Percentiles rank a stretch among this genome's conserved stretches.
These are phyloP conservation scores for Galagoides demidoff DNA, from an alignment of 2,797 vertebrate genomes.

Conservation along the genomic window DNA sequence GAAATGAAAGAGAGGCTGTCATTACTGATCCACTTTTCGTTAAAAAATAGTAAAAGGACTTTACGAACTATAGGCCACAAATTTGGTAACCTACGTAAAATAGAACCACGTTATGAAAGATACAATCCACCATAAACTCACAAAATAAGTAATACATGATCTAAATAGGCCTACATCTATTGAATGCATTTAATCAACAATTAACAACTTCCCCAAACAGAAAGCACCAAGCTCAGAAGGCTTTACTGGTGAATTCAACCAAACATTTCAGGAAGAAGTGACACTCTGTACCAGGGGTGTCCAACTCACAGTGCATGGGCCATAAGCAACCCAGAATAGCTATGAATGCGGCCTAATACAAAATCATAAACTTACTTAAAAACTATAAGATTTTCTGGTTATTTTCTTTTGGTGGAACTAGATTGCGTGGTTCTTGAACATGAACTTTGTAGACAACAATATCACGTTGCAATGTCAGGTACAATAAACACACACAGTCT, in stretches of 20 bases:
- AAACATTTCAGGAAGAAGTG: neutral
- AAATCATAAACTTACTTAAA: too few relatives aligned
- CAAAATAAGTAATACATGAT: neutral
- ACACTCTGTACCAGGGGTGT: neutral
- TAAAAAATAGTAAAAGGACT: neutral
- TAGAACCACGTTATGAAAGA: neutral
- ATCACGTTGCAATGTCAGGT: too few relatives aligned
- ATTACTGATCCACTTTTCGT: neutral
- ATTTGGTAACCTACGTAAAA: neutral
- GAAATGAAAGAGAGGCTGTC: neutral
- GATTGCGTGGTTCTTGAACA: too few relatives aligned
- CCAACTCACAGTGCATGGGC: too few relatives aligned
- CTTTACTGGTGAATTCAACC: neutral
- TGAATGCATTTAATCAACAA: neutral
- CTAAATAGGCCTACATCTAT: neutral
- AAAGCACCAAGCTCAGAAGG: neutral
- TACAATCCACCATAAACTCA: neutral
- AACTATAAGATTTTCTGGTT: too few relatives aligned
- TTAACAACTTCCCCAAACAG: neutral
- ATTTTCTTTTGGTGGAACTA: too few relatives aligned
- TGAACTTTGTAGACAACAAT: too few relatives aligned
- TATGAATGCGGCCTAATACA: too few relatives aligned
- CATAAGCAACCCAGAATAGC: too few relatives aligned
- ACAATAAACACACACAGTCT: too few relatives aligned
- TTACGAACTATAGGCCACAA: neutral